Evolutionary conservation across 2,797 vertebrate species (phyloP), one percentile per base, ranked within the genome.

Genomic region (Myotis pilosus): DNA sequence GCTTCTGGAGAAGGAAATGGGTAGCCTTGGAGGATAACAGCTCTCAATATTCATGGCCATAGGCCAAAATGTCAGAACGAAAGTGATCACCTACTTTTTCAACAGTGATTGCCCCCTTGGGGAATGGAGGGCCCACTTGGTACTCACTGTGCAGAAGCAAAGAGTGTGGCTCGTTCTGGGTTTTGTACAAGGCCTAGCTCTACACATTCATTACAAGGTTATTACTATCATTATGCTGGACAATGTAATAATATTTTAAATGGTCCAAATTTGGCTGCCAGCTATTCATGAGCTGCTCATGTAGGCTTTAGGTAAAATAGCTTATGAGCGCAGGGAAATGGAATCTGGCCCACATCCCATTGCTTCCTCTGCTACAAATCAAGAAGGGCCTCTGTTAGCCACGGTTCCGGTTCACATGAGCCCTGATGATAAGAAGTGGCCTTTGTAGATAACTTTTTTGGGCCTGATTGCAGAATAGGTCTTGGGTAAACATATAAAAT

Each of bases 191-290:
- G 85, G 49, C 76, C 55, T 82, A 66, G 57, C 75, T 96, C 80
- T 80, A 38, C 16, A 28, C 51, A 95, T 44, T 92, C 90, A 95
- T 97, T 95, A 92, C 55, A 62, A 91, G 71, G 71, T 94, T 95
- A 97, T 97, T 96, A 92, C 93, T 53, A 79, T 91, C 91, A 94
- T 97, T 97, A 96, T 85, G 91, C 90, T 93, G 95, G 88, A 97
- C 97, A 96, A 94, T 96, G 72, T 76, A 96, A 91, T 97, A 93
- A 95, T 97, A 96, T 94, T 96, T 96, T 95, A 96, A 97, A 94
- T 95, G 96, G 82, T 78, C n/a, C 86, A 93, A 51, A 95, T 96
- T 68, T 95, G 90, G 88, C 85, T 97, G 90, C 86, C 55, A 82
- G 93, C 95, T 97, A 96, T 96, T 97, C 82, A 92, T 82, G 92